Base-by-base conservation (phyloP, 2,797 vertebrate genomes). In the Mormyrus hasselquistii region DNA sequence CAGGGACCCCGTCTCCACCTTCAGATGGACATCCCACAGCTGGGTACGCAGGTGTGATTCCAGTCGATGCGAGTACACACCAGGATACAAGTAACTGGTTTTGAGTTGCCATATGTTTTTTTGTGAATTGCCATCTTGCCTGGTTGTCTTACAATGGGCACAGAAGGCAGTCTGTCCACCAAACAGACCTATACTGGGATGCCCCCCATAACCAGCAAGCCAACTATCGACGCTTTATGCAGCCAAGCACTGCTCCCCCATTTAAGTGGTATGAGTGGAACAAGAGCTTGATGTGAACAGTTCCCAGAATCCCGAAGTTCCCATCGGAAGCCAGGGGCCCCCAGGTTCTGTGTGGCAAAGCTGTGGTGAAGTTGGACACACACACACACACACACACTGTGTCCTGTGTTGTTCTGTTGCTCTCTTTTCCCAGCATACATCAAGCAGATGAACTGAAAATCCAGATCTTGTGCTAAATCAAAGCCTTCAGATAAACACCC, bases 401-500 rank as follows among this genome's bases (percentile, higher is more conserved):
- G 29, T 38, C 12, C 55, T 38, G 3, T 59, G 38, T 65, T 38
- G 8, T 65, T n/a, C 16, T 79, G 19, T 22, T 55, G 12, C 19
- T 50, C 22, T 41, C n/a, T 47, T 41, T 19, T 62, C 38, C 62
- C 47, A 86, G 59, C 44, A 29, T 49, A 8, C 47, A 49, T 44
- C 59, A 73, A 44, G 22, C 9, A 69, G 38, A 62, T 34, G n/a
- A 52, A 9, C 88, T 87, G 92, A 88, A 92, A 92, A 92, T 82
- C 73, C 3, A 88, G 88, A 91, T 91, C 89, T 84, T 76, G 16
- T 7, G 91, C 92, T 92, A 92, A 91, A 94, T 94, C 90, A 92
- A 91, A 93, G 90, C 84, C 65, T 94, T 93, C 92, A 91, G 91
- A 90, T 94, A 93, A 94, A 95, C 93, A 93, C 92, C 91, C 92